Conservation (phyloP, 2,888 invertebrate genomes). For the Parnassius mnemosyne region DNA sequence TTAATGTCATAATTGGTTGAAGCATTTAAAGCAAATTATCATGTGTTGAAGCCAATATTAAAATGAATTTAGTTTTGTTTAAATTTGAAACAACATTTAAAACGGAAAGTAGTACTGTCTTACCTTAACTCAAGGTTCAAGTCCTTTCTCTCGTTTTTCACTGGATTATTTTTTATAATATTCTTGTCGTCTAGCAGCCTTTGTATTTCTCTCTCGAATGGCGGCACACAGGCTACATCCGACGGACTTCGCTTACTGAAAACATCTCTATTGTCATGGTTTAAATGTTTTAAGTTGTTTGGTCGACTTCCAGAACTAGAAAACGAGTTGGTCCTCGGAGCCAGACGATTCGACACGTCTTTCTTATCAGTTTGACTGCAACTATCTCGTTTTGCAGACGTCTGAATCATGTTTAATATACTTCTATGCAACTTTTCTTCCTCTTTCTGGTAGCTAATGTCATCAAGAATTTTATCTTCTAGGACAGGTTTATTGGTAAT, state of each 20-base stretch:
- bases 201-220: slow-evolving; percentile 90
- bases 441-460: slow-evolving; percentile 65
- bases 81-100: too few species aligned
- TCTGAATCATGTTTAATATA: slow-evolving; percentile 76
- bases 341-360: slow-evolving; percentile 67
- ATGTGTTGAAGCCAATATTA: too few species aligned
- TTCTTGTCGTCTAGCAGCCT: slow-evolving; percentile 87
- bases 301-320: slow-evolving; percentile 77
- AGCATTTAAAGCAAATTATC: too few species aligned
- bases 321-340: slow-evolving; percentile 72
- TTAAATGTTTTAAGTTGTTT: slow-evolving; percentile 76
- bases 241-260: slow-evolving; percentile 72
- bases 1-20: too few species aligned
- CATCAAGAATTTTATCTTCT: slow-evolving; percentile 68
- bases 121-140: slow-evolving; percentile 80
- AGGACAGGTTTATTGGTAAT: slow-evolving; percentile 61
- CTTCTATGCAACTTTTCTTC: slow-evolving; percentile 74
- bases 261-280: slow-evolving; percentile 71
- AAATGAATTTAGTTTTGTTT: too few species aligned
- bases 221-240: slow-evolving; percentile 79
- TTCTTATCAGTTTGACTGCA: slow-evolving; percentile 85
- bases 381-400: slow-evolving; percentile 82
- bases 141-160: slow-evolving; percentile 81
- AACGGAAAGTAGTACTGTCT: slow-evolving; percentile 6
- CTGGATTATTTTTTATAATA: slow-evolving; percentile 81